Base-by-base conservation (phyloP, 2,888 invertebrate species). In the Rhagonycha lutea region DNA sequence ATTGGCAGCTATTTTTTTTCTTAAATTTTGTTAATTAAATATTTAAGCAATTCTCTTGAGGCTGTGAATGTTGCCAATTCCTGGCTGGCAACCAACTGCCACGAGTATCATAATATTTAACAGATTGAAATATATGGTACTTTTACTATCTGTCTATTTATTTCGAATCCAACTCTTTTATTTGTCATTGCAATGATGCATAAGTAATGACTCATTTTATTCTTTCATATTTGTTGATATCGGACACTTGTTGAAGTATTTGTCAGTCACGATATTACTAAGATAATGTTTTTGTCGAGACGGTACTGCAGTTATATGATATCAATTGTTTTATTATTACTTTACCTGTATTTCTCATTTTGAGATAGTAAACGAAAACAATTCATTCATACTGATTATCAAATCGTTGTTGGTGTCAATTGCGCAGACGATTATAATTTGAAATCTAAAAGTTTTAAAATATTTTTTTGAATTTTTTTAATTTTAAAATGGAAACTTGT, bases 41-140 rank as follows among this genome's bases (percentile, higher is more conserved):
- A 61, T 72, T 72, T 76, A 82, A 81, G 81, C 83, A 83, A 83
- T 83, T 83, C 81, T 83, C 81, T 82, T 77, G 82, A 82, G 84
- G 84, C 84, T 84, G 84, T 84, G 84, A 84, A 82, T 83, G 79
- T 84, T 84, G 83, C 84, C 83, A 84, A 84, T 84, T 82, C 82
- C 82, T 80, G 80, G 81, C 81, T 78, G 81, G 79, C 79, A 80
- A 79, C 77, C 80, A 77, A 80, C 81, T 81, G 79, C 81, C 80
- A 69, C 71, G 80, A 65, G 82, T 83, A 83, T 83, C 83, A 80
- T 83, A 47, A n/a, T 47, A 82, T 81, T 81, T 80, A 75, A 75
- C 75, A 78, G 74, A 72, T 81, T 23, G 3, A 69, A 78, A 72
- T 78, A 79, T 75, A 78, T 80, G 78, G 72, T 81, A 81, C 79